Evolutionary conservation across 1,140 invertebrate species (phyloP).

Genomic region (Octopus bimaculoides): DNA sequence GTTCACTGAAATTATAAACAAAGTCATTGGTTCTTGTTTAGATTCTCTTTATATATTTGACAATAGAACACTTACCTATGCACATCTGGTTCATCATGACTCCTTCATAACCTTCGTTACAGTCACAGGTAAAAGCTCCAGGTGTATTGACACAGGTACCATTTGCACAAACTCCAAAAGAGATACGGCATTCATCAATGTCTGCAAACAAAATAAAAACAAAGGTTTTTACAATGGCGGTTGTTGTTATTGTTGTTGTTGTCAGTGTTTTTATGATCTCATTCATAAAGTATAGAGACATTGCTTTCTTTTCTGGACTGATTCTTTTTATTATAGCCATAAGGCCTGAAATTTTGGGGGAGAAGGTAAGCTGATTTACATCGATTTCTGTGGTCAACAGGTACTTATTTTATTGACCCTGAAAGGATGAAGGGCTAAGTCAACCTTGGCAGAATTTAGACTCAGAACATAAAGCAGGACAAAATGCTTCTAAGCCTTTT

Average conservation of each 20-base stretch:
- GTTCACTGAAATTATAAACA: too few relatives aligned
- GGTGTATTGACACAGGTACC: conserved; percentile 80
- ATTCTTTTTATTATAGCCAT: too few relatives aligned
- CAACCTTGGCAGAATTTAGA: too few relatives aligned
- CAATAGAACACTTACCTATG: conserved; percentile 42
- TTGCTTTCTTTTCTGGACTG: background rate
- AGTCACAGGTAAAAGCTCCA: conserved; percentile 79
- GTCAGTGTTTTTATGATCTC: background rate
- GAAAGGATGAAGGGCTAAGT: too few relatives aligned
- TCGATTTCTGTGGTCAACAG: too few relatives aligned
- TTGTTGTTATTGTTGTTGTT: background rate
- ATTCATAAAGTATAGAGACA: background rate
- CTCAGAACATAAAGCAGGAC: too few relatives aligned
- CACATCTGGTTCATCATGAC: conserved; percentile 55
- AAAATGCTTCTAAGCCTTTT: too few relatives aligned
- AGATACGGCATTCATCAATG: conserved; percentile 83
- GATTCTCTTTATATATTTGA: too few relatives aligned
- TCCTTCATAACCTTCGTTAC: conserved; percentile 73
- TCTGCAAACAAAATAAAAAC: conserved; percentile 64
- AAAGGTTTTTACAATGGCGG: background rate
- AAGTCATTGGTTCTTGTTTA: too few relatives aligned
- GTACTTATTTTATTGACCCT: too few relatives aligned
- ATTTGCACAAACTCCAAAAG: conserved; percentile 77
- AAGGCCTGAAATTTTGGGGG: too few relatives aligned
- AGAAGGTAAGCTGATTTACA: too few relatives aligned